A percentile compares a stretch with the other conserved stretches of the same genome.
Conservation (phyloP, 2,113 vertebrate genomes). For the Chitala chitala region DNA sequence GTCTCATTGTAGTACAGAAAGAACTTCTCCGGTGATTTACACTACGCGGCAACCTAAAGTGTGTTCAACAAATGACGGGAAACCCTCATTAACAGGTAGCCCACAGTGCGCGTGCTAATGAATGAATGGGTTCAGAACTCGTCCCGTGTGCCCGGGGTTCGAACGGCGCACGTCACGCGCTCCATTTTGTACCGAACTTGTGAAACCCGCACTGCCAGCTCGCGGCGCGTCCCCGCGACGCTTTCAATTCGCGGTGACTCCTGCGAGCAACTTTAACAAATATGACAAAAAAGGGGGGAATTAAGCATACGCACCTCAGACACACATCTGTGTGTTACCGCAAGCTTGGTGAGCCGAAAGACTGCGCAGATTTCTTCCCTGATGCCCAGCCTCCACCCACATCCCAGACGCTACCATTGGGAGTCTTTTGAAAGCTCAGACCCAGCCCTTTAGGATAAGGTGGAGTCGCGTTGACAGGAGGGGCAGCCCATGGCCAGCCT, state of each 20-base stretch:
- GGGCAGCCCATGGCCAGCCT: not conserved
- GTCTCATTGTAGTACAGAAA: no score
- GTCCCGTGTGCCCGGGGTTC: not conserved
- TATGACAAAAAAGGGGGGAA: not conserved
- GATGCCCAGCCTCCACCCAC: not conserved
- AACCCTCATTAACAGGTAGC: not conserved
- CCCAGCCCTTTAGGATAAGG: not conserved
- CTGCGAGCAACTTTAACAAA: not conserved
- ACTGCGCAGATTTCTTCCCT: not conserved
- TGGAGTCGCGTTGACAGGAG: not conserved
- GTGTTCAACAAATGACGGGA: not conserved
- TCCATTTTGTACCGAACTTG: not conserved
- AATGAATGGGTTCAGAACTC: not conserved
- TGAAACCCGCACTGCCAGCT: not conserved
- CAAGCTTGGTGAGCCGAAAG: not conserved
- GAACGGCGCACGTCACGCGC: not conserved
- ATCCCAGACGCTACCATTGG: not conserved
- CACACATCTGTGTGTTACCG: no score
- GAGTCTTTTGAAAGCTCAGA: slow-evolving; percentile 9
- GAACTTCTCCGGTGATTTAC: not conserved
- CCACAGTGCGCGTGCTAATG: not conserved
- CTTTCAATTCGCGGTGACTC: not conserved
- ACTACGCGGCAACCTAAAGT: not conserved
- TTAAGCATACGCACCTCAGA: not conserved
- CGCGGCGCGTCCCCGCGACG: not conserved